Evolutionary conservation across 2,888 invertebrate genomes (phyloP), one percentile per base, ranked within the genome.

Genomic region (Euzophera pinguis): DNA sequence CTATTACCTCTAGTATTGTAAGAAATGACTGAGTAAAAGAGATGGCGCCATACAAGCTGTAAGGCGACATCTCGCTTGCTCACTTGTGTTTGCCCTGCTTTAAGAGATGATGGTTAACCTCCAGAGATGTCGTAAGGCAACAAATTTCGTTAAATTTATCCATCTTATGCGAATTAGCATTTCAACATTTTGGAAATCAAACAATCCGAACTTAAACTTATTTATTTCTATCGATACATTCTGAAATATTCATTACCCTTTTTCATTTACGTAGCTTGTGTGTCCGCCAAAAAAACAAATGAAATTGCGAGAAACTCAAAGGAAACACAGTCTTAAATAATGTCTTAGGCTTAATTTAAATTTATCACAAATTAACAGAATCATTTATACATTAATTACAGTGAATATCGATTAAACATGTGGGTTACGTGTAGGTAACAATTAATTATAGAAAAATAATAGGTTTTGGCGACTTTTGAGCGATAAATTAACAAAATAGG

Each of bases 351-450:
- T 45, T 34, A 45, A 45, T 45, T 45, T 32, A 43, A 43, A 29
- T 13, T 45, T 45, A 45, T 45, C 45, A 45, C 45, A 45, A 45
- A 45, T 45, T 45, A 45, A 45, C 45, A 45, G 29, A 34, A 45
- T 45, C 14, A 45, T 45, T 45, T 45, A 45, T 45, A 45, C 45
- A 45, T 45, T 45, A 14, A 45, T 32, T 32, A 45, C 45, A 45
- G 10, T 32, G 34, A 32, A 34, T 34, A 32, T 16, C 13, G 45
- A 32, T 14, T 45, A 34, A 45, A 45, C 5, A 34, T 16, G 14
- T 14, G 29, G 32, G 32, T 45, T 32, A 45, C 34, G 45, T 45
- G 45, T 34, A 34, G 45, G 29, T 45, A 45, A 45, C 9, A 39
- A 5, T 14, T 14, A 38, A 13, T 1, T 2, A 13, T 3, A 13